Conservation (phyloP, 2,113 vertebrate species). For the Suncus etruscus region DNA sequence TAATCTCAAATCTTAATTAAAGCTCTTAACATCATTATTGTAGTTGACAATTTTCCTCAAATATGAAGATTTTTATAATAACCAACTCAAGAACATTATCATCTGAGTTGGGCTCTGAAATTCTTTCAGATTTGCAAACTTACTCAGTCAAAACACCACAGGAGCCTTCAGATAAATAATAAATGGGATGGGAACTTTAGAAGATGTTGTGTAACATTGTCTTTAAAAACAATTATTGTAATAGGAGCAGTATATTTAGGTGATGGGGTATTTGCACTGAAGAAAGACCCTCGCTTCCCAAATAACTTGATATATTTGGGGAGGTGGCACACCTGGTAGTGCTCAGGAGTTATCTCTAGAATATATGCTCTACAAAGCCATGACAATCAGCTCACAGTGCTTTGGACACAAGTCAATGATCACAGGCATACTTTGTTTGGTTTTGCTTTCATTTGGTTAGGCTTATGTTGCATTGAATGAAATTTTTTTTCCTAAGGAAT, state of each 20-base stretch:
- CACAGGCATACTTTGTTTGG: neutral
- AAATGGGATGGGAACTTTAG: conserved; percentile 37
- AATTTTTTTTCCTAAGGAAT: neutral
- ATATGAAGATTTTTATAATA: conserved; percentile 23
- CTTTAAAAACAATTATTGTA: conserved; percentile 35
- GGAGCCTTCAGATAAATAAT: conserved; percentile 41
- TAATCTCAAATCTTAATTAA: conserved; percentile 56
- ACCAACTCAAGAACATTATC: conserved; percentile 50
- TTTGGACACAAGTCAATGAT: neutral
- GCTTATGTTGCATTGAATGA: neutral
- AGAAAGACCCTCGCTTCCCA: neutral
- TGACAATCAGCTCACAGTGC: neutral
- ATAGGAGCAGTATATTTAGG: conserved; percentile 25
- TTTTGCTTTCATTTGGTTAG: neutral
- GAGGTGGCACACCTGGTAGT: no score
- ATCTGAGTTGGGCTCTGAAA: conserved; percentile 12
- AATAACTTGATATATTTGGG: neutral
- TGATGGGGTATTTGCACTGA: neutral
- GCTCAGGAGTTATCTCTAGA: no score
- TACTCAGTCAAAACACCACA: conserved; percentile 62
- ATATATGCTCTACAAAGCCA: no score
- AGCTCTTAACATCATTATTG: conserved; percentile 26
- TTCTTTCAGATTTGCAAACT: conserved; percentile 53
- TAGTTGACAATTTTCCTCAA: conserved; percentile 47
- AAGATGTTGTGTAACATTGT: conserved; percentile 37